Base-by-base conservation (phyloP, 2,113 vertebrate genomes). In the Numenius arquata region DNA sequence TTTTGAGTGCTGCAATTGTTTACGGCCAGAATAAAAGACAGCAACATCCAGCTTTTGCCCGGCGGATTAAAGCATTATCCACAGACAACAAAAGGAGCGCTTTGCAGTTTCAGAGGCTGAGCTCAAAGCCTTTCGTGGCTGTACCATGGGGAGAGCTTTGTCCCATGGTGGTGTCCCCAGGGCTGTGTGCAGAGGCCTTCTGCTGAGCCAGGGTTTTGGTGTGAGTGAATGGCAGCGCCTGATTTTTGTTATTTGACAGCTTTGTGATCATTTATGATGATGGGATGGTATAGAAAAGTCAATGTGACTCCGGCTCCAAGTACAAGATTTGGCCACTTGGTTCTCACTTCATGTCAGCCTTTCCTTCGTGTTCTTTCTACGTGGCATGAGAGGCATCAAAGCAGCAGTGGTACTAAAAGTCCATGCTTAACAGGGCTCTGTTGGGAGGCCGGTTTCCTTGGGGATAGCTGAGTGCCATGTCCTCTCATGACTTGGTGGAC, bases 131-230 rank as follows among this genome's bases (percentile, higher is more conserved):
- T 96, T 96, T 88, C 18, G 11, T 53, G 78, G 68, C 47, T 41
- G 25, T 41, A 48, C 22, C 70, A 59, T 12, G 52, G 67, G 45
- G 8, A 77, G 36, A 67, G 78, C 10, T 91, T 95, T 95, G 71
- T 93, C 41, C 56, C 45, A 47, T 40, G 19, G 61, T 74, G 30
- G 22, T 83, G 75, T 83, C 85, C 88, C 62, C 87, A 87, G 90
- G 40, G 83, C 68, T 50, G 61, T 14, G 36, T 0, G 0, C 47
- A 73, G 65, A 58, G 80, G 53, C 70, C 84, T 89, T 88, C 72
- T 95, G 96, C 94, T 96, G 95, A 95, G 81, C 36, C 87, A 95
- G 92, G 81, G 29, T 56, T 93, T 93, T 56, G 34, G 11, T 81
- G 48, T 12, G 59, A 88, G 52, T 5, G 14, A 74, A 21, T 55